phyloP scores from a whole-genome alignment of 1,140 invertebrate species.

The Augochlora pura region DNA sequence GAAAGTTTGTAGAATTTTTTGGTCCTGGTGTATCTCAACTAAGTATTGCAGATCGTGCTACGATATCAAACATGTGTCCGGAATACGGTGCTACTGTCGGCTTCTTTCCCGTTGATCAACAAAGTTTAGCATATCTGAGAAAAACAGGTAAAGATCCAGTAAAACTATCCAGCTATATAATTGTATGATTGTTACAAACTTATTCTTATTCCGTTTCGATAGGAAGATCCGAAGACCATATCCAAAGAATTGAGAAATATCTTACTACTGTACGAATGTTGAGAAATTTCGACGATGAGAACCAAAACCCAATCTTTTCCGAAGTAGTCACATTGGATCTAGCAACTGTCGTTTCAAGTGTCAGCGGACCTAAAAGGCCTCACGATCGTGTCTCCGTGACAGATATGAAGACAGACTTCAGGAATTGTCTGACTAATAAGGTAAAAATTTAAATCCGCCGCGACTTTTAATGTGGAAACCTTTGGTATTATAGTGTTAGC shows the following conservation, averaged over 20 bases:
- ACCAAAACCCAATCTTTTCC: conserved; percentile 93
- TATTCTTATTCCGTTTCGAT: conserved; percentile 54
- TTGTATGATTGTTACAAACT: background rate
- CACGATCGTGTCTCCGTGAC: conserved; percentile 96
- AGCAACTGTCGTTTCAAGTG: conserved; percentile 93
- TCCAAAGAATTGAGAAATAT: conserved; percentile 93
- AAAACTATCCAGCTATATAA: background rate
- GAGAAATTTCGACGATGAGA: conserved; percentile 89
- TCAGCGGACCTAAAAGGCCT: conserved; percentile 97
- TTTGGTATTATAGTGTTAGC: background rate
- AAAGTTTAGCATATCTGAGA: conserved; percentile 90
- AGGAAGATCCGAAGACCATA: conserved; percentile 92
- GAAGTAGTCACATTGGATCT: conserved; percentile 94
- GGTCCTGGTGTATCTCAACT: conserved; percentile 94
- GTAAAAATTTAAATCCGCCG: conserved; percentile 79
- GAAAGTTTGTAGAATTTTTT: conserved; percentile 99
- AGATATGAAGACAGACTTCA: conserved; percentile 95
- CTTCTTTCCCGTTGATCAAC: conserved; percentile 96
- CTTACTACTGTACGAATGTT: conserved; percentile 90
- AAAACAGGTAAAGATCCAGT: conserved; percentile 89
- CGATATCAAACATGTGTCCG: conserved; percentile 98
- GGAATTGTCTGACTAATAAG: conserved; percentile 93
- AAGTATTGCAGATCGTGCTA: conserved; percentile 97
- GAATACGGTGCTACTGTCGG: conserved; percentile 98
- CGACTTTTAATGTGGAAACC: background rate